These are phyloP conservation scores for Elephas maximus DNA, from an alignment of 2,113 vertebrate genomes.

Conservation along the genomic window DNA sequence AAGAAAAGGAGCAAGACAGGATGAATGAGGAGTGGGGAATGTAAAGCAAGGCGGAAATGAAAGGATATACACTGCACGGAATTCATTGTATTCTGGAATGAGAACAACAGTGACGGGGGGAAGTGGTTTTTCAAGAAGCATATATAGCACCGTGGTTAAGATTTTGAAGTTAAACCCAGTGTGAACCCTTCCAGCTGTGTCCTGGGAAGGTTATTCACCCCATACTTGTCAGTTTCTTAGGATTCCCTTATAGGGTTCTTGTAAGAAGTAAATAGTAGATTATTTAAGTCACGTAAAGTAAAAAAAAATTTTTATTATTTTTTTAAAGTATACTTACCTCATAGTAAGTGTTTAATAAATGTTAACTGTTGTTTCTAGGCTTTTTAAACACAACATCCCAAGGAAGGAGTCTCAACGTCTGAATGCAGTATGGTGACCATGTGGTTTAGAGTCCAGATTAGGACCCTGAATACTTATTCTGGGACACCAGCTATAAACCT, in stretches of 20 bases:
- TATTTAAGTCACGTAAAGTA: slow-evolving; percentile 28
- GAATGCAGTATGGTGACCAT: neutral
- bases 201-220: neutral
- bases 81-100: neutral
- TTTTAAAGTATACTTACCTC: neutral
- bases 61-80: neutral
- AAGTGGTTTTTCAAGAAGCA: neutral
- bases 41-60: neutral
- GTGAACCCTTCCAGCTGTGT: neutral
- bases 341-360: neutral
- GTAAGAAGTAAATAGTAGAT: neutral
- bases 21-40: neutral
- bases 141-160: neutral
- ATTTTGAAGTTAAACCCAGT: neutral
- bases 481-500: neutral
- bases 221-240: neutral
- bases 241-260: neutral
- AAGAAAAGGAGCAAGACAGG: neutral
- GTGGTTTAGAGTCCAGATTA: neutral
- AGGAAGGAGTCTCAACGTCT: slow-evolving; percentile 44
- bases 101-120: neutral
- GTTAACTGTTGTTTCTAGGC: neutral
- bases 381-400: neutral
- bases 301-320: too few relatives aligned
- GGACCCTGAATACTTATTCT: neutral